Conservation (phyloP, 92 coral and sea anemone species). For the Muricea muricata region DNA sequence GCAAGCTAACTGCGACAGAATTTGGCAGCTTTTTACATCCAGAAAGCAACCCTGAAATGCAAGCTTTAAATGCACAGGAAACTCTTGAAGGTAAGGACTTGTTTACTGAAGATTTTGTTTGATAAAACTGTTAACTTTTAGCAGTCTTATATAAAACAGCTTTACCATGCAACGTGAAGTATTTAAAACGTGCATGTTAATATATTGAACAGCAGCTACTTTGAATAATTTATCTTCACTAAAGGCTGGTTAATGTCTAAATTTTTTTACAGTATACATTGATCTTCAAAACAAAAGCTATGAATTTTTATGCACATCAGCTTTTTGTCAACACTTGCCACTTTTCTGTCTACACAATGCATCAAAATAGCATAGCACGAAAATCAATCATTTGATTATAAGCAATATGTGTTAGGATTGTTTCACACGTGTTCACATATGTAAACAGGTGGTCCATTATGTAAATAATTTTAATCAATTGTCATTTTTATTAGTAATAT, state of each 20-base stretch:
- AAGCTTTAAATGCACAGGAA: constrained; percentile 84
- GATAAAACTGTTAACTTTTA: not conserved
- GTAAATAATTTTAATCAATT: not conserved
- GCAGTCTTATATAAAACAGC: not conserved
- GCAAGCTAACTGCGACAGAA: constrained; percentile 70
- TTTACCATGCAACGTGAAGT: not conserved
- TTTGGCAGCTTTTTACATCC: constrained; percentile 85
- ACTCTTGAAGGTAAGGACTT: constrained; percentile 86
- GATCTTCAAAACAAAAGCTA: too few species aligned
- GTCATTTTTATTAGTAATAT: not conserved
- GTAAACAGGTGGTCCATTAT: not conserved
- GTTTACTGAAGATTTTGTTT: not conserved
- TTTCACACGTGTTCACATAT: not conserved
- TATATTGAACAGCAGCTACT: not conserved
- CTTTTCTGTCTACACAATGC: not conserved
- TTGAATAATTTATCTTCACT: not conserved
- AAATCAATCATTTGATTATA: too few species aligned
- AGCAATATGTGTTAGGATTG: not conserved
- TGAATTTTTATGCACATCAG: too few species aligned
- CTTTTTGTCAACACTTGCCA: too few species aligned
- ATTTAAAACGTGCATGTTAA: too few species aligned
- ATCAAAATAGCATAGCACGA: too few species aligned
- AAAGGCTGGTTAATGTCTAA: not conserved
- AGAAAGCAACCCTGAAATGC: constrained; percentile 90
- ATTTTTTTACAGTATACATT: not conserved